Evolutionary conservation across 2,888 invertebrate genomes (phyloP).

Genomic region (Anthrax anthrax): DNA sequence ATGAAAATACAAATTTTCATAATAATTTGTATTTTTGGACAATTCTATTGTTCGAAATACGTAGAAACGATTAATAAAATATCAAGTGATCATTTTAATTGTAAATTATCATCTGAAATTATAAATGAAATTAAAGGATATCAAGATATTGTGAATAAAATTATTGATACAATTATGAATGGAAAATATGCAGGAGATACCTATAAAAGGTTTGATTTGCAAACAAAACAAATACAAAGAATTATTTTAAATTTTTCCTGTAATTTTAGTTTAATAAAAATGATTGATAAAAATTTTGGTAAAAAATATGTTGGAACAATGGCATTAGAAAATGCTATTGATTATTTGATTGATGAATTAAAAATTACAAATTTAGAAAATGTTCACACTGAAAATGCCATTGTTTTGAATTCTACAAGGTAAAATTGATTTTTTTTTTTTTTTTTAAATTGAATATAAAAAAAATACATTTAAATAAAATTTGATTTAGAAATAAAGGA

Average conservation of each 20-base stretch:
- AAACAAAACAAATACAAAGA: conserved; percentile 2
- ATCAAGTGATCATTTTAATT: too few relatives aligned
- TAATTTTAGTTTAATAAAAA: conserved; percentile 30
- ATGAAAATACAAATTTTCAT: too few relatives aligned
- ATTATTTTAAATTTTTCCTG: not conserved
- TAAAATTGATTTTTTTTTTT: too few relatives aligned
- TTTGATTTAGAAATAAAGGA: conserved; percentile 47
- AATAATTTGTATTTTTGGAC: too few relatives aligned
- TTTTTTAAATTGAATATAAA: too few relatives aligned
- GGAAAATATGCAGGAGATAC: conserved; percentile 43
- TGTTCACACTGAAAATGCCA: conserved; percentile 54
- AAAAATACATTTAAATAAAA: too few relatives aligned
- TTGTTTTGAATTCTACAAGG: conserved; percentile 42
- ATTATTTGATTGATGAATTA: conserved; percentile 43
- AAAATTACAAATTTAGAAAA: conserved; percentile 40
- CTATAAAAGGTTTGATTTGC: conserved; percentile 39
- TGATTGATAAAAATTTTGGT: conserved; percentile 49
- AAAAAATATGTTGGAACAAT: conserved; percentile 47
- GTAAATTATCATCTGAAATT: conserved; percentile 35
- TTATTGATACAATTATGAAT: conserved; percentile 37
- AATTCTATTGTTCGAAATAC: too few relatives aligned
- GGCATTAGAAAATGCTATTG: conserved; percentile 49
- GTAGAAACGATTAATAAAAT: too few relatives aligned
- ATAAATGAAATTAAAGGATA: conserved; percentile 46
- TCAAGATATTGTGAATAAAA: conserved; percentile 36